Evolutionary conservation across 53 echinoderm and acorn worm species (phyloP).

Genomic region (Arbacia lixula): DNA sequence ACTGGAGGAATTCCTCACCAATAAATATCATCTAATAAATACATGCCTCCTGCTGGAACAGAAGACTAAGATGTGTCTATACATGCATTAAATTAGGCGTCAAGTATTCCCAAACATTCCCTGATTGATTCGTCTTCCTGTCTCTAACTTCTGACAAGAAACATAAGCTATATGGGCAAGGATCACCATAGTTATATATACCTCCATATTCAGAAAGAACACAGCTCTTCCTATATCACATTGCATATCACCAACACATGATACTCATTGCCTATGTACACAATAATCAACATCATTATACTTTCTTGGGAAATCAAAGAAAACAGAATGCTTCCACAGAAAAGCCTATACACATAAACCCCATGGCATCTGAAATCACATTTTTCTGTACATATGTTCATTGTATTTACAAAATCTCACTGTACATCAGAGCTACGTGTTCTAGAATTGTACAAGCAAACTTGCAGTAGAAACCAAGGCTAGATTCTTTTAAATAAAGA

Average conservation of each 20-base stretch:
- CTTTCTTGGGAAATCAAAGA: not conserved
- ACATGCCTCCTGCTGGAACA: not conserved
- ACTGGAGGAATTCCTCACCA: constrained; percentile 12
- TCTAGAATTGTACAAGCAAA: constrained; percentile 13
- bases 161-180: constrained; percentile 34
- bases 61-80: not conserved
- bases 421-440: constrained; percentile 1
- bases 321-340: constrained; percentile 17
- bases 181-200: constrained; percentile 31
- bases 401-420: constrained; percentile 15
- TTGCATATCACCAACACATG: constrained; percentile 47
- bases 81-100: constrained; percentile 37
- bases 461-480: not conserved
- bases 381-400: constrained; percentile 32
- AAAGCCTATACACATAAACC: constrained; percentile 23
- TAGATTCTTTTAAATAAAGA: not conserved
- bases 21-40: constrained; percentile 56
- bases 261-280: constrained; percentile 1
- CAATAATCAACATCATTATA: constrained; percentile 24
- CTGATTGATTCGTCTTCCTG: not conserved
- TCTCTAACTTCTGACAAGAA: not conserved
- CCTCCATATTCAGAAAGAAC: not conserved
- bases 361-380: constrained; percentile 33
- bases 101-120: constrained; percentile 7
- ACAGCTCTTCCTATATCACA: constrained; percentile 22